Conservation (phyloP, 2,113 vertebrate genomes). For the Macrotus californicus region DNA sequence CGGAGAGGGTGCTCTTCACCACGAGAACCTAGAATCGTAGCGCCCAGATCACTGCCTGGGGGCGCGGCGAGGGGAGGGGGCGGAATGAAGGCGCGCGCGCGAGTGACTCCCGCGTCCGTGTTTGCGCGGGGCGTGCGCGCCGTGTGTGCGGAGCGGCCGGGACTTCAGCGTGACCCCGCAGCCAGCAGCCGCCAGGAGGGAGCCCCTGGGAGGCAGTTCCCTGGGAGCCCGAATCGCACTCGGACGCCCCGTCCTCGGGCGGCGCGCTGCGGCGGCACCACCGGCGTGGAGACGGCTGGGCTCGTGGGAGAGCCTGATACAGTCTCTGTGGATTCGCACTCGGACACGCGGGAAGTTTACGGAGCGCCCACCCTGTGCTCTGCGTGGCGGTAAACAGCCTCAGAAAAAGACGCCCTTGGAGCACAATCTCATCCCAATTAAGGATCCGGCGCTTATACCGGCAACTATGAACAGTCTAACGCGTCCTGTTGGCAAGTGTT, state of each 20-base stretch:
- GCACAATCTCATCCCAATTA: not conserved
- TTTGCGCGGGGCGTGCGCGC: too few species aligned
- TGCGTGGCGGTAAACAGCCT: not conserved
- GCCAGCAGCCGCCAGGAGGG: too few species aligned
- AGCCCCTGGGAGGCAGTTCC: too few species aligned
- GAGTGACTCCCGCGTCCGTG: too few species aligned
- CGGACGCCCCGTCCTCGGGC: too few species aligned
- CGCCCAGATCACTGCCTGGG: accelerated
- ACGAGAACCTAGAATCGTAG: not conserved
- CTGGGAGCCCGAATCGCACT: too few species aligned
- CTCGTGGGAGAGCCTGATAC: not conserved
- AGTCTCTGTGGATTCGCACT: not conserved
- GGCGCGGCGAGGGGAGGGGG: accelerated
- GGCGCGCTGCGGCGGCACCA: too few species aligned
- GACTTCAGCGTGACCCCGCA: too few species aligned
- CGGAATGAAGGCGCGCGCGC: too few species aligned
- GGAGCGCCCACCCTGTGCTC: not conserved
- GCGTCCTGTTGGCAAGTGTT: not conserved
- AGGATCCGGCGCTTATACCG: not conserved
- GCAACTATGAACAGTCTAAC: too few species aligned
- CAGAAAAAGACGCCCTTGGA: not conserved
- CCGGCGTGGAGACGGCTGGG: too few species aligned
- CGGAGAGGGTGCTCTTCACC: not conserved
- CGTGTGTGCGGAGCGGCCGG: too few species aligned
- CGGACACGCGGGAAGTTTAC: not conserved